Evolutionary conservation across 2,797 vertebrate species (phyloP).

Genomic region (Tinamus major): DNA sequence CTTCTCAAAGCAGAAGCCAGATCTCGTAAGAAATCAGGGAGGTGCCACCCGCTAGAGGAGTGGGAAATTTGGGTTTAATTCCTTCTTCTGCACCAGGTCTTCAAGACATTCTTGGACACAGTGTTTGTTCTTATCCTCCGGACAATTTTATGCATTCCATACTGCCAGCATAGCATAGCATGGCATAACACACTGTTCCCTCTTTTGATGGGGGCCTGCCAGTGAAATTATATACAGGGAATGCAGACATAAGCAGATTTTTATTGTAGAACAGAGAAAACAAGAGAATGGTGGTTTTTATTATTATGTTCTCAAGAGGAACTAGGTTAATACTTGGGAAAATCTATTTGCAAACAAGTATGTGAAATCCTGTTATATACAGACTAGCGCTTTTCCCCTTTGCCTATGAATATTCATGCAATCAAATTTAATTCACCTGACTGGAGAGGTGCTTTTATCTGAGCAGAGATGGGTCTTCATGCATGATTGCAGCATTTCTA

Average conservation of each 20-base stretch:
- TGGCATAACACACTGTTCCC: background rate
- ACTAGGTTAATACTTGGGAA: background rate
- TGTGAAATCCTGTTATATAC: background rate
- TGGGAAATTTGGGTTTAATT: background rate
- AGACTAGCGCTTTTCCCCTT: background rate
- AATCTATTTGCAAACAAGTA: conserved; percentile 7
- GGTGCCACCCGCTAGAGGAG: background rate
- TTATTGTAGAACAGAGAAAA: background rate
- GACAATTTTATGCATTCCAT: background rate
- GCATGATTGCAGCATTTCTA: background rate
- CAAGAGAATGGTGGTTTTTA: background rate
- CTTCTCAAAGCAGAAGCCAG: background rate
- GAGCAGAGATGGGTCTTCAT: background rate
- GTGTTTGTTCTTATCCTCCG: background rate
- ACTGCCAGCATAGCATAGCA: background rate
- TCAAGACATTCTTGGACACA: background rate
- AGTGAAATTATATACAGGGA: background rate
- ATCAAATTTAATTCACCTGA: conserved; percentile 28
- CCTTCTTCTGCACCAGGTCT: background rate
- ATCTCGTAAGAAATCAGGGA: background rate
- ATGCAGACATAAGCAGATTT: background rate
- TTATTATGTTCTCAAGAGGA: background rate
- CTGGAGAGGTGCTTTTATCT: background rate
- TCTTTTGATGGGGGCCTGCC: background rate
- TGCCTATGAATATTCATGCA: background rate